These are phyloP conservation scores for Ichneumoninae sp. DNA, from an alignment of 2,888 invertebrate genomes.

Conservation along the genomic window DNA sequence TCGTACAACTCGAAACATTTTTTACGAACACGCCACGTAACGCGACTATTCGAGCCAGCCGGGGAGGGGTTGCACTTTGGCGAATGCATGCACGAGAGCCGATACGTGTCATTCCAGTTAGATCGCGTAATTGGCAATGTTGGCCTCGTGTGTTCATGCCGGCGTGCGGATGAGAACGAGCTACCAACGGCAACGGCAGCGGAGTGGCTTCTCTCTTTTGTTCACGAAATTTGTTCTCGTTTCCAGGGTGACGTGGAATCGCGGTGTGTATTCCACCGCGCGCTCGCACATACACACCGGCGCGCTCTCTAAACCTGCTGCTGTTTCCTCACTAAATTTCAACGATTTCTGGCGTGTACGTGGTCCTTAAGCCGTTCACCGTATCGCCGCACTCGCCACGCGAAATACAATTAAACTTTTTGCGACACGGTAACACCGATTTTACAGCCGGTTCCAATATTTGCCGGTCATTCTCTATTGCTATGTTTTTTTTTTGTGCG, in stretches of 20 bases:
- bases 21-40: slow-evolving; percentile 34
- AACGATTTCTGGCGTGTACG: slow-evolving; percentile 53
- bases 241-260: slow-evolving; percentile 36
- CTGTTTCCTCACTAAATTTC: slow-evolving; percentile 58
- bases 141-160: slow-evolving; percentile 38
- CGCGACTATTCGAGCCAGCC: slow-evolving; percentile 49
- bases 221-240: slow-evolving; percentile 52
- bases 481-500: neutral
- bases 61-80: slow-evolving; percentile 18
- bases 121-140: slow-evolving; percentile 67
- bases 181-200: neutral
- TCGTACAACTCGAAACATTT: slow-evolving; percentile 25
- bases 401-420: slow-evolving; percentile 65
- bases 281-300: neutral
- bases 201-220: slow-evolving; percentile 41
- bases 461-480: slow-evolving; percentile 16
- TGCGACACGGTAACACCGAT: slow-evolving; percentile 48
- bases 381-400: slow-evolving; percentile 19
- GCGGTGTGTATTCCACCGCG: slow-evolving; percentile 26
- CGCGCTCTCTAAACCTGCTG: slow-evolving; percentile 5
- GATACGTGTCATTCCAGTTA: slow-evolving; percentile 57
- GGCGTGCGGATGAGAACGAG: slow-evolving; percentile 34
- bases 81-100: slow-evolving; percentile 41
- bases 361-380: slow-evolving; percentile 59
- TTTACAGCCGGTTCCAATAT: slow-evolving; percentile 26